Conservation (phyloP, 2,113 vertebrate genomes). For the Xyliphius kryptos region DNA sequence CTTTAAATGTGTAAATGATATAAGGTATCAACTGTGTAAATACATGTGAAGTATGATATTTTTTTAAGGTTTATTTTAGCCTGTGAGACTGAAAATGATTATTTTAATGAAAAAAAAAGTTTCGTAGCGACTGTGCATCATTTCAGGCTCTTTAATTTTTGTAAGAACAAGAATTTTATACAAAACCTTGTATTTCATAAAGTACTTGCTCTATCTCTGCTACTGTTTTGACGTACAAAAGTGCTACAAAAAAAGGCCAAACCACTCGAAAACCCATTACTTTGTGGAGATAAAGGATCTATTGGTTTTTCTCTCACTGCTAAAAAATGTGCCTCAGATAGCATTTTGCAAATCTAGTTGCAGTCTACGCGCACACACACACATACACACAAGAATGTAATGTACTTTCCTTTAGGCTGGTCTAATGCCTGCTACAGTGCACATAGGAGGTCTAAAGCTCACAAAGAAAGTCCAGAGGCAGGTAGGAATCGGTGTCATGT, state of each 20-base stretch:
- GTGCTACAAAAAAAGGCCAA: not conserved
- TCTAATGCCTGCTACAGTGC: slow-evolving; percentile 24
- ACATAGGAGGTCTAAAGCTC: slow-evolving; percentile 20
- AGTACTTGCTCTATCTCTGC: not conserved
- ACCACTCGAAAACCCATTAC: slow-evolving; percentile 14
- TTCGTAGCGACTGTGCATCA: too few relatives aligned
- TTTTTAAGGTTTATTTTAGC: too few relatives aligned
- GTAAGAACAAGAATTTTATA: not conserved
- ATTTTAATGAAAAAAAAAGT: too few relatives aligned
- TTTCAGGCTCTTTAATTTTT: not conserved
- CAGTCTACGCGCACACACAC: slow-evolving; percentile 10
- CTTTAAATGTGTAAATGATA: too few relatives aligned
- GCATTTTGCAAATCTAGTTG: slow-evolving; percentile 20
- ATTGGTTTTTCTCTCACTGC: not conserved
- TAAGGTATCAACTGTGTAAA: too few relatives aligned
- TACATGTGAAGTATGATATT: too few relatives aligned
- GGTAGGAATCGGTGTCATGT: slow-evolving; percentile 27
- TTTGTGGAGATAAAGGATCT: not conserved
- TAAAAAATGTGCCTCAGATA: slow-evolving; percentile 18
- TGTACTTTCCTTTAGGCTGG: slow-evolving; percentile 6
- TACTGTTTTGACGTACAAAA: not conserved
- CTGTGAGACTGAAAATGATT: too few relatives aligned
- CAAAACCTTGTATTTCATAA: not conserved
- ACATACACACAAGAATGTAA: slow-evolving; percentile 22
- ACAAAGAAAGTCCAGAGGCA: slow-evolving; percentile 22